Base-by-base conservation (phyloP, 2,113 vertebrate genomes). In the Mormyrus iriodes region DNA sequence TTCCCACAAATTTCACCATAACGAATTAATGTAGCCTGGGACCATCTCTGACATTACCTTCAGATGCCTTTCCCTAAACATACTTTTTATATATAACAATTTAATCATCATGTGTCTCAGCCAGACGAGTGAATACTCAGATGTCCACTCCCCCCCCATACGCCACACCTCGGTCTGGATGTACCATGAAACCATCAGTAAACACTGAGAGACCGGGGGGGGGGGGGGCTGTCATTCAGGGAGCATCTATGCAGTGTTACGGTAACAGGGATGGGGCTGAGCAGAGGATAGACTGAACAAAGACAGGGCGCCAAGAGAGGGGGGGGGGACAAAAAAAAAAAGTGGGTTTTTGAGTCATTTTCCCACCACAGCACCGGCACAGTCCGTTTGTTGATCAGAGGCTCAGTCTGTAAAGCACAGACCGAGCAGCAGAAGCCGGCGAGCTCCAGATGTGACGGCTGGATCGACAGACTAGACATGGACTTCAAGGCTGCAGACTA, bases 1-100 rank as follows among this genome's bases (percentile, higher is more conserved):
- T 84, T 97, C 97, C 97, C 97, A 97, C 97, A 98, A 94, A 95
- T 94, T 95, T 94, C 91, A n/a, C 95, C 93, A 90, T 91, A 49
- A 73, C 55, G 21, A 91, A 94, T 93, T 89, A 93, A 92, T 89
- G 91, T 90, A 92, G 69, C 69, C 88, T 79, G 52, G 3, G 9
- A 55, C 88, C 79, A 89, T 44, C 27, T 88, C 27, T 53, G 24
- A n/a, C 10, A 61, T 35, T 39, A 49, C 44, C 65, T 69, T 87
- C 8, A 12, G 53, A 9, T 44, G 42, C 24, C 24, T 19, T 42
- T 24, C 35, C 27, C 52, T 51, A 58, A 31, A 55, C 24, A 51
- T 31, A 61, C 3, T 3, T 27, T 69, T 27, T 39, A 82, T 10
- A 83, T 21, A 84, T 84, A 83, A 83, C n/a, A n/a, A n/a, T n/a